phyloP scores from a whole-genome alignment of 2,888 invertebrate species.

The Cephalotes varians region DNA sequence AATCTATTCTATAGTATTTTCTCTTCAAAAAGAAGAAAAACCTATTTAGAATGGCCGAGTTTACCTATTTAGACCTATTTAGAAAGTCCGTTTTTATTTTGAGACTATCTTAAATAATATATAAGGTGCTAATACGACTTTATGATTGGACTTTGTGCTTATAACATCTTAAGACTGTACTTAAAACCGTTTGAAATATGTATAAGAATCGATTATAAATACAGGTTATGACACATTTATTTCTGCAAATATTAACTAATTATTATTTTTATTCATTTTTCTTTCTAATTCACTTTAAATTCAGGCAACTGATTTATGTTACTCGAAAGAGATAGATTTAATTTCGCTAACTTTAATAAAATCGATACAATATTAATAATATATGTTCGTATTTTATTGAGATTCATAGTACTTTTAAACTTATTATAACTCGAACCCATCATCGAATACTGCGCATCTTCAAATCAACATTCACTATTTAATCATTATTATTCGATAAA shows the following conservation, averaged over 20 bases:
- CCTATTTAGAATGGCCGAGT: background rate
- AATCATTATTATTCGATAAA: background rate
- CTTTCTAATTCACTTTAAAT: background rate
- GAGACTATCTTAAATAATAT: no score
- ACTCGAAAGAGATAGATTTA: background rate
- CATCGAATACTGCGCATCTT: background rate
- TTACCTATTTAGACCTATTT: no score
- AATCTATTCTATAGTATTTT: background rate
- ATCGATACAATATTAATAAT: background rate
- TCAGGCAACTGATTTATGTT: background rate
- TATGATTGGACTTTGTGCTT: no score
- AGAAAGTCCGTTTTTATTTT: no score
- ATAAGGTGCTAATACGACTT: no score
- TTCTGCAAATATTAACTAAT: background rate
- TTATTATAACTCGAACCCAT: background rate
- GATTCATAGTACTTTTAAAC: background rate
- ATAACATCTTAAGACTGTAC: no score
- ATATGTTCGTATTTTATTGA: background rate
- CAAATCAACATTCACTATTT: background rate
- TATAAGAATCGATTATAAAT: no score
- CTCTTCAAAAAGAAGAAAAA: background rate
- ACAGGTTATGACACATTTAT: background rate
- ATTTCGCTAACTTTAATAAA: background rate
- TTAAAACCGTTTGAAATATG: no score
- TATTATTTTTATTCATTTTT: background rate